phyloP scores from a whole-genome alignment of 2,797 vertebrate species.

The Sebastes cheni region DNA sequence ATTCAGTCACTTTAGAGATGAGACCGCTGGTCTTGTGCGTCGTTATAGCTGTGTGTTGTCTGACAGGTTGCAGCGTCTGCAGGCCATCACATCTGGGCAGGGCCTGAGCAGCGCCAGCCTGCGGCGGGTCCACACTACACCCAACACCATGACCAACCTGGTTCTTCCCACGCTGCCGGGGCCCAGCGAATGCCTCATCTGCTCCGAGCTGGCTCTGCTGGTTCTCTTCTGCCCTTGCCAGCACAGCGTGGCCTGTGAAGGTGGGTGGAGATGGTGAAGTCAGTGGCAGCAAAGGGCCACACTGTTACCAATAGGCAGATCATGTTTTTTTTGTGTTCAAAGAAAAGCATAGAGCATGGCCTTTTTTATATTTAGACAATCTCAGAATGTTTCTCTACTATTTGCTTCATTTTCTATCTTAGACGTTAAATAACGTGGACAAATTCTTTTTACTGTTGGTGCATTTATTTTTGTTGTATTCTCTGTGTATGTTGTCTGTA shows the following conservation, averaged over 20 bases:
- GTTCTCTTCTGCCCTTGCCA: slow-evolving; percentile 95
- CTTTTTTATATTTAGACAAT: neutral
- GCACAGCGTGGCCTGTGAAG: slow-evolving; percentile 97
- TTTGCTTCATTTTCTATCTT: neutral
- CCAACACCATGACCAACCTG: slow-evolving; percentile 96
- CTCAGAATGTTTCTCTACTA: neutral
- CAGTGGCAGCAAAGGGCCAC: neutral
- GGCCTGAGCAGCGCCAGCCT: slow-evolving; percentile 83
- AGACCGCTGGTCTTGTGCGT: neutral
- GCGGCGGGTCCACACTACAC: slow-evolving; percentile 88
- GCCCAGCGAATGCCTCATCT: slow-evolving; percentile 96
- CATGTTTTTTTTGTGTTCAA: neutral
- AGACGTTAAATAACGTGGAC: neutral
- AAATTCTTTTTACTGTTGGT: neutral
- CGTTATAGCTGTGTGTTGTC: neutral
- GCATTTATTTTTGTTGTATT: neutral
- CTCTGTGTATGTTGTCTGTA: neutral
- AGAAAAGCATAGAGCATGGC: neutral
- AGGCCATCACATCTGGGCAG: slow-evolving; percentile 81
- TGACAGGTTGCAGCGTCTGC: slow-evolving; percentile 84
- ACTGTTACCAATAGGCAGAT: neutral
- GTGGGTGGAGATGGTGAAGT: slow-evolving; percentile 67
- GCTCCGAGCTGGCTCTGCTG: slow-evolving; percentile 93
- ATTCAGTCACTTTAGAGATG: neutral
- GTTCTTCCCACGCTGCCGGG: slow-evolving; percentile 81